phyloP scores from a whole-genome alignment of 2,797 vertebrate species.

The Pristis pectinata region DNA sequence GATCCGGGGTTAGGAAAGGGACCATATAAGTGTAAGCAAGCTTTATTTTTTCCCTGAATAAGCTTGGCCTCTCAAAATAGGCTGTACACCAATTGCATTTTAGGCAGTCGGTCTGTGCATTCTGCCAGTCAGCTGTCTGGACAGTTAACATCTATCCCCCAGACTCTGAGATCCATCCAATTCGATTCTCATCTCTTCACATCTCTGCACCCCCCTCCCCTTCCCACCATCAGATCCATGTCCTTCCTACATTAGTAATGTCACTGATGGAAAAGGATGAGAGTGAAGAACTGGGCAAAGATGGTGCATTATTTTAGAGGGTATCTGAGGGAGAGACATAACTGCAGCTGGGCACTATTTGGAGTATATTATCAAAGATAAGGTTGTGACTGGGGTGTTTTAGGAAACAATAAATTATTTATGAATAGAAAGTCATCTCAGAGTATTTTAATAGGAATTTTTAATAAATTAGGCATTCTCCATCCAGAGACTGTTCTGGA shows the following conservation, averaged over 20 bases:
- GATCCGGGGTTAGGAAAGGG: background rate
- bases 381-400: background rate
- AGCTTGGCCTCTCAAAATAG: background rate
- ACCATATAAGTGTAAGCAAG: background rate
- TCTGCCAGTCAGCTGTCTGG: background rate
- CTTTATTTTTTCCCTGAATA: background rate
- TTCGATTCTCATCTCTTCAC: constrained; percentile 2
- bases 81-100: background rate
- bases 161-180: background rate
- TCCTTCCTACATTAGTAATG: background rate
- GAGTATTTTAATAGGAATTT: background rate
- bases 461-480: background rate
- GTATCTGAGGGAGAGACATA: background rate
- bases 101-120: background rate
- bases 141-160: background rate
- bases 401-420: background rate
- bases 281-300: background rate
- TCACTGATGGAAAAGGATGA: background rate
- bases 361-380: background rate
- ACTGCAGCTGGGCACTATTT: background rate
- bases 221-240: background rate
- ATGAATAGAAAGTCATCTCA: background rate
- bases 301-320: background rate
- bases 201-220: background rate
- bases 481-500: background rate